Conservation (phyloP, 2,113 vertebrate species). For the Tretioscincus oriximinensis region DNA sequence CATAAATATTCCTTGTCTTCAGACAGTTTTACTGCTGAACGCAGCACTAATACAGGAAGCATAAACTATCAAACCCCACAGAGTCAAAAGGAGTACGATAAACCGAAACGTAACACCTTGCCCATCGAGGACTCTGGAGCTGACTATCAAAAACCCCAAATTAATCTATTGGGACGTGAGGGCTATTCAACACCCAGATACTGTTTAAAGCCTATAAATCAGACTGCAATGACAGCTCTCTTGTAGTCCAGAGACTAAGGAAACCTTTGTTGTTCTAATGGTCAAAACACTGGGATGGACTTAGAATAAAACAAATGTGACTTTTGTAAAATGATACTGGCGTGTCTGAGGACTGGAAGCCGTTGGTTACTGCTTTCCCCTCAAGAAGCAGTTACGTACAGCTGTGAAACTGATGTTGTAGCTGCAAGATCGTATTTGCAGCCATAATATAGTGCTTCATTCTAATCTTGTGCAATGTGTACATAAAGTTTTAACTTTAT, state of each 20-base stretch:
- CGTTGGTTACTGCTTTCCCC: conserved; percentile 57
- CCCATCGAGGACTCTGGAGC: conserved; percentile 38
- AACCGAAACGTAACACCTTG: conserved; percentile 66
- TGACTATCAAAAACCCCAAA: conserved; percentile 70
- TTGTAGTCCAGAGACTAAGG: conserved; percentile 54
- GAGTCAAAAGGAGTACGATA: conserved; percentile 74
- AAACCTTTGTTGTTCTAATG: conserved; percentile 30
- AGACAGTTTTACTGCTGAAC: conserved; percentile 38
- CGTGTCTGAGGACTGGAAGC: conserved; percentile 57
- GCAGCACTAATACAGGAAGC: conserved; percentile 43
- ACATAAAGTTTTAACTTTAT: conserved; percentile 75
- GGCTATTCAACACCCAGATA: conserved; percentile 78
- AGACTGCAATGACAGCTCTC: conserved; percentile 71
- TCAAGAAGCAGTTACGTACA: conserved; percentile 57
- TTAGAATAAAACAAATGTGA: conserved; percentile 53
- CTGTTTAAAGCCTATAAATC: conserved; percentile 69
- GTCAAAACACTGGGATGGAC: conserved; percentile 47
- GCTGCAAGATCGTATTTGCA: conserved; percentile 51
- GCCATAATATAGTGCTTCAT: conserved; percentile 70
- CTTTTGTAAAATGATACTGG: conserved; percentile 71
- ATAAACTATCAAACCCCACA: conserved; percentile 75
- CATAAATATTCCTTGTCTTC: conserved; percentile 71
- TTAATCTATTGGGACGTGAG: conserved; percentile 38
- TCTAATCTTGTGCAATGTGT: conserved; percentile 77
- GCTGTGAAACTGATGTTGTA: neutral